phyloP scores from a whole-genome alignment of 2,113 vertebrate species.

The Trogon melanurus region DNA sequence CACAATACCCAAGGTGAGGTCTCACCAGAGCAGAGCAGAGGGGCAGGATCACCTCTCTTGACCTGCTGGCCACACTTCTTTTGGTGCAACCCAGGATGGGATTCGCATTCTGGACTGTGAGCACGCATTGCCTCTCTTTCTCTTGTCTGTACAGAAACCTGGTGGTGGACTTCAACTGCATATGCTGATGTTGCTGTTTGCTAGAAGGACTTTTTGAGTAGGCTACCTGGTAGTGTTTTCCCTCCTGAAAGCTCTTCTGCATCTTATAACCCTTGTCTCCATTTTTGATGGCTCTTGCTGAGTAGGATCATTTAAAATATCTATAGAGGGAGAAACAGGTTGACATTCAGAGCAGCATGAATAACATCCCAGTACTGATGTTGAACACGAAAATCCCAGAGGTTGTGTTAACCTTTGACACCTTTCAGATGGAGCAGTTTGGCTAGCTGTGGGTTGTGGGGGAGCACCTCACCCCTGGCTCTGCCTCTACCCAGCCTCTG shows the following conservation, averaged over 20 bases:
- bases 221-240: background rate
- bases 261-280: background rate
- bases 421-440: background rate
- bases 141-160: background rate
- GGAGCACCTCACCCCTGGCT: background rate
- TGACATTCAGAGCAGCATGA: fast-evolving
- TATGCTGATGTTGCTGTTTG: background rate
- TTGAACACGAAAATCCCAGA: background rate
- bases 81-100: too few relatives aligned
- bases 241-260: background rate
- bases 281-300: background rate
- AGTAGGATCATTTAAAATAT: background rate
- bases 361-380: background rate
- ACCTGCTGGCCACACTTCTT: too few relatives aligned
- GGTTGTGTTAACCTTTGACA: background rate
- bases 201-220: background rate
- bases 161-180: background rate
- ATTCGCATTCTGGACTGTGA: too few relatives aligned
- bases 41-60: too few relatives aligned
- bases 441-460: background rate
- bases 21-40: too few relatives aligned
- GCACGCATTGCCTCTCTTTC: background rate
- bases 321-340: background rate
- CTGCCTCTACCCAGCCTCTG: background rate
- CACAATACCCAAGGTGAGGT: too few relatives aligned